Evolutionary conservation across 2,113 vertebrate species (phyloP).

Genomic region (Zapus hudsonius): DNA sequence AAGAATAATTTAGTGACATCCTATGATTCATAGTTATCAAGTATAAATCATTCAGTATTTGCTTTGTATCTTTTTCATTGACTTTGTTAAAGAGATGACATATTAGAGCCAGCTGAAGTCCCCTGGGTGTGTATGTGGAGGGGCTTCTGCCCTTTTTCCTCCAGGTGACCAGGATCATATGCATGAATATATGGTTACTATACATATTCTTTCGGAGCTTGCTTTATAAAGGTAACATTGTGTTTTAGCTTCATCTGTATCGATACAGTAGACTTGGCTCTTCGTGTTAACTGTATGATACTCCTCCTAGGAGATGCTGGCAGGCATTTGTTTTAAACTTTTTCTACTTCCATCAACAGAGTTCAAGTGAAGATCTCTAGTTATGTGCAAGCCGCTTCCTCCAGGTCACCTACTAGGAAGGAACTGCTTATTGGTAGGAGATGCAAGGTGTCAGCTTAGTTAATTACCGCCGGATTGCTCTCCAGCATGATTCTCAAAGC

Average conservation of each 20-base stretch:
- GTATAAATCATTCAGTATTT: neutral
- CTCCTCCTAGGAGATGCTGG: neutral
- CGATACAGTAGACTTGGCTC: neutral
- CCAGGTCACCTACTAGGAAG: neutral
- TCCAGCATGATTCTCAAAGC: neutral
- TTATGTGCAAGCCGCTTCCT: neutral
- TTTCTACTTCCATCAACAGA: neutral
- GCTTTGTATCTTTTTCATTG: neutral
- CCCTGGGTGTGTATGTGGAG: neutral
- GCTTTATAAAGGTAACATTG: neutral
- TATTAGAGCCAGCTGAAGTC: neutral
- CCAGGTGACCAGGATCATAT: neutral
- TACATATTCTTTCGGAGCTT: neutral
- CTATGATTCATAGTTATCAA: neutral
- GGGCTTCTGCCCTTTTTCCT: neutral
- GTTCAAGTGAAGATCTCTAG: neutral
- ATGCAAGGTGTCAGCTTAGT: neutral
- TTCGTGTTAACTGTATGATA: neutral
- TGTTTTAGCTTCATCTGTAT: neutral
- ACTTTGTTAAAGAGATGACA: constrained; percentile 26
- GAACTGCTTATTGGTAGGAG: neutral
- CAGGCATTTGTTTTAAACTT: neutral
- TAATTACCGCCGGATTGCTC: neutral
- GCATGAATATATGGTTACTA: neutral
- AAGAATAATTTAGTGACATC: neutral